Base-by-base conservation (phyloP, 1,140 invertebrate species). In the Ctenoplectra terminalis region DNA sequence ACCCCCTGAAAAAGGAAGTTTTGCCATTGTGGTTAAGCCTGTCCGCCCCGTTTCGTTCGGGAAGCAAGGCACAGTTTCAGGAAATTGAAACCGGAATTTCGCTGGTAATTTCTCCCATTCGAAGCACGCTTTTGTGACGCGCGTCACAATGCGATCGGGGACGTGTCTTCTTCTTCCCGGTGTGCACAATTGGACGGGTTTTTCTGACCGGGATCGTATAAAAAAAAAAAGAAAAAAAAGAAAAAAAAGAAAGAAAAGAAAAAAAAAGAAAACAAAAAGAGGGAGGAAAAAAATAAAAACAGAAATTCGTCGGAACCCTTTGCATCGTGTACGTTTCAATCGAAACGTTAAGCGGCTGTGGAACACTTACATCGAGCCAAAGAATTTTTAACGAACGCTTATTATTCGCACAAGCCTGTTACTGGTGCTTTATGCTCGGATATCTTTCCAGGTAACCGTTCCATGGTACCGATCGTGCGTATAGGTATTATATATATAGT, bases 51-150 rank as follows among this genome's bases (percentile, higher is more conserved):
- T 43, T 60, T 60, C 13, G 23, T 31, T 6, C 23, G 6, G 9
- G 1, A 20, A 34, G 17, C 26, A 34, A 56, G 20, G 7, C 56
- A 75, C 48, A 66, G 34, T 54, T 76, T 29, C 48, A 43, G 17
- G 48, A 40, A n/a, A 76, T 54, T 40, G 48, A 54, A 43, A 31
- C 3, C 61, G 6, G 34, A 52, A 75, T 75, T 63, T 63, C 52
- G 5, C n/a, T n/a, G 1, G 15, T 64, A 61, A 63, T 52, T 63
- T 66, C 61, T 26, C 2, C 37, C 15, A 56, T 56, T 76, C 50
- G 9, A 37, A 5, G n/a, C 20, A 7, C 23, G 17, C 37, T 29
- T 58, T 63, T 37, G 72, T 74, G 29, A 61, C 4, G 29, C 29
- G 9, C 20, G 26, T 52, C 48, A 48, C 40, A 61, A 48, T 61